Base-by-base conservation (phyloP, 2,888 invertebrate genomes). In the Liopterus haemorrhoidalis region DNA sequence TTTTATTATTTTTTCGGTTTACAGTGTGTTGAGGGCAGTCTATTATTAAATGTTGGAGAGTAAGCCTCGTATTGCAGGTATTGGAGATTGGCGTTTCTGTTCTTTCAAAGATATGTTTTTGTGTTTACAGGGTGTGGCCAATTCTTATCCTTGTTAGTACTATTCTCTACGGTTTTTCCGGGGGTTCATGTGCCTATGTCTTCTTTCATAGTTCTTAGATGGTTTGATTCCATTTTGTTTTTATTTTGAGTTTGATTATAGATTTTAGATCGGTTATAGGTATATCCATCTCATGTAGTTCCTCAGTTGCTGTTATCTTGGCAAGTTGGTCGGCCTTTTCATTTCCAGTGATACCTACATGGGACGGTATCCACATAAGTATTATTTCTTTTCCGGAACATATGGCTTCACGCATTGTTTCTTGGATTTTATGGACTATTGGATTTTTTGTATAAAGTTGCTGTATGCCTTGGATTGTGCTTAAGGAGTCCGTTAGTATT, bases 291-390 rank as follows among this genome's bases (percentile, higher is more conserved):
- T 19, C 16, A 6, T 30, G 30, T 9, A 8, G n/a, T 2, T 30
- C 30, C n/a, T 18, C 33, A 4, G 25, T 12, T 4, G 11, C 21
- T n/a, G 25, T 20, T 9, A 28, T 18, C 36, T 27, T 35, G 18
- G 43, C 28, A 19, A 27, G 12, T n/a, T 18, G 25, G 20, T 43
- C 36, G 8, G 43, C 43, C 19, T 24, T 28, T 36, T 43, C 43
- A 19, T 36, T 43, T 35, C 36, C 36, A 20, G 21, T 19, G 18
- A 40, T 40, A 12, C 30, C 28, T 12, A 30, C 12, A 21, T 35
- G 28, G 18, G 37, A 36, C 15, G 25, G 28, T 27, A 36, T 35
- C 28, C 36, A 43, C 12, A 43, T 27, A 9, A 43, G 2, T 5
- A 15, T 11, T 4, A 36, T 19, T 32, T 20, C 15, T 36, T 43